Conservation (phyloP, 2,888 invertebrate species). For the Andrena hattorfiana region DNA sequence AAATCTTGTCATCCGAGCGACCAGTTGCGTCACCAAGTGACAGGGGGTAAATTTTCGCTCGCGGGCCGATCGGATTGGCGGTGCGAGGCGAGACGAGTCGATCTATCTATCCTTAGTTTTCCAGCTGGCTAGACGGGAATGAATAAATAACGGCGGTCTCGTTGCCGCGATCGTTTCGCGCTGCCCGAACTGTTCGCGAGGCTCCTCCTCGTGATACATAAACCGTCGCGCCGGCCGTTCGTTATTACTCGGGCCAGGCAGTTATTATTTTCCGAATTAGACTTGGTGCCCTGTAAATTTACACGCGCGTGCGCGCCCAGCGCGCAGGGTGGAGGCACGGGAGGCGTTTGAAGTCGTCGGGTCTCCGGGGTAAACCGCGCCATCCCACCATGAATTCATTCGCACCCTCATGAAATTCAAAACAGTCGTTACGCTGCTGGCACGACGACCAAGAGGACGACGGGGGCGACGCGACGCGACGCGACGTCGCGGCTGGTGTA, state of each 20-base stretch:
- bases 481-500: conserved; percentile 44
- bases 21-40: not conserved
- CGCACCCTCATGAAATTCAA: conserved; percentile 83
- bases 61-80: conserved; percentile 3
- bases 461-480: conserved; percentile 37
- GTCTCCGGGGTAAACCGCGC: conserved; percentile 73
- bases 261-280: conserved; percentile 59
- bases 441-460: conserved; percentile 62
- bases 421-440: conserved; percentile 81
- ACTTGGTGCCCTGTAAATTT: conserved; percentile 42
- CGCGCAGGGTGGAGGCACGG: conserved; percentile 16
- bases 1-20: conserved; percentile 6
- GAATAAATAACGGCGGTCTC: not conserved
- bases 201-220: not conserved
- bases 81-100: not conserved
- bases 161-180: not conserved
- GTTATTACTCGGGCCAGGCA: not conserved
- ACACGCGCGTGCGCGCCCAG: not conserved
- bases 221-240: not conserved
- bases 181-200: not conserved
- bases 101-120: conserved; percentile 3
- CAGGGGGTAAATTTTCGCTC: not conserved
- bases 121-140: not conserved
- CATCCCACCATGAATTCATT: conserved; percentile 79
- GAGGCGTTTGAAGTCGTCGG: conserved; percentile 69